A percentile compares a stretch with the other conserved stretches of the same genome.
These are phyloP conservation scores for Melinaea menophilus DNA, from an alignment of 2,888 invertebrate genomes.

Conservation along the genomic window DNA sequence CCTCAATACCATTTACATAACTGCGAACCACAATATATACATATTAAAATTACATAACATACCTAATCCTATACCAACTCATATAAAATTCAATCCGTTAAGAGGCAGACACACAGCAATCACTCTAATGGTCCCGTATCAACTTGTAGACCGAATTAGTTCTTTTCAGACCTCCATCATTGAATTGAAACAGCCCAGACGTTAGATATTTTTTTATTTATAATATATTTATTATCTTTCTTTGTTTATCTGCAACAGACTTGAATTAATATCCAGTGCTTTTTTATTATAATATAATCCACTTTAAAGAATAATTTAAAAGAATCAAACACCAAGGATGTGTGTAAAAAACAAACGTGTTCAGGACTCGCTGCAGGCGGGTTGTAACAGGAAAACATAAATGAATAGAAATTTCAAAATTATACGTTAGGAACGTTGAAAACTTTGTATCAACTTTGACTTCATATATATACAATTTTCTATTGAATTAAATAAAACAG, in stretches of 20 bases:
- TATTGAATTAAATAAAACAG: slow-evolving; percentile 8
- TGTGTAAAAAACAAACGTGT: slow-evolving; percentile 17
- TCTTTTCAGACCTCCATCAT: slow-evolving; percentile 68
- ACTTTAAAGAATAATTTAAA: too few relatives aligned
- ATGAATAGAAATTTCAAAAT: slow-evolving; percentile 37
- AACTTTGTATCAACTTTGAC: slow-evolving; percentile 6
- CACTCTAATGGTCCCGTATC: slow-evolving; percentile 69
- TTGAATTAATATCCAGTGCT: not conserved
- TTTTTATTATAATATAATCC: too few relatives aligned
- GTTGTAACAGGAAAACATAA: slow-evolving; percentile 31
- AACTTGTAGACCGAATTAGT: slow-evolving; percentile 65
- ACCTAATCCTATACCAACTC: slow-evolving; percentile 25
- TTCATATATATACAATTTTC: slow-evolving; percentile 5
- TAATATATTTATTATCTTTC: slow-evolving; percentile 1
- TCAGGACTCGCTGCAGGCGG: slow-evolving; percentile 19
- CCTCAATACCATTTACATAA: not conserved
- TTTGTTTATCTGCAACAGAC: slow-evolving; percentile 6
- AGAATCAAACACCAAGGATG: not conserved
- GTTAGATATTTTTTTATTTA: slow-evolving; percentile 27
- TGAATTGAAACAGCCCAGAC: slow-evolving; percentile 68
- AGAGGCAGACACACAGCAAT: slow-evolving; percentile 66
- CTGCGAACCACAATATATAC: slow-evolving; percentile 22
- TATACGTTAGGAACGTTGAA: slow-evolving; percentile 30
- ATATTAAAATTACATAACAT: slow-evolving; percentile 23
- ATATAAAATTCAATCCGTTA: slow-evolving; percentile 69